Evolutionary conservation across 2,888 invertebrate species (phyloP), one percentile per base, ranked within the genome.

Genomic region (Latrodectus elegans): DNA sequence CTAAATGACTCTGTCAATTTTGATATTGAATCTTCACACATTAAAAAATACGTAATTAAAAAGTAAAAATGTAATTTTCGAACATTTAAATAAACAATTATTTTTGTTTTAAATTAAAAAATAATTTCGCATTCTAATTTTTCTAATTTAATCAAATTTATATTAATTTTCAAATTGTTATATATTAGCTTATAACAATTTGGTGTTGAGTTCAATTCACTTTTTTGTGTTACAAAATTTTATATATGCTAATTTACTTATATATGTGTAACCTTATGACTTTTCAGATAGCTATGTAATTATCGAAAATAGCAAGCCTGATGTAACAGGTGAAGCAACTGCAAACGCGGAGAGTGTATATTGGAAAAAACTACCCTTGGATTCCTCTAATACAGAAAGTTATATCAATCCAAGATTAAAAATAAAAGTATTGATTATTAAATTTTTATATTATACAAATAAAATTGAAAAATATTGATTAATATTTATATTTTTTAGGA

Each of bases 261-360:
- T 22, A 22, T 2, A 38, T 77, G 1, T 38, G 0, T 74, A 72
- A 38, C 6, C 15, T 15, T 51, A 17, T 52, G 10, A 15, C 51
- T 15, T 86, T 71, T n/a, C 77, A 87, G 86, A 87, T 72, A 87
- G 86, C 11, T 87, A 87, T 51, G 86, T 87, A 9, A 87, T 87
- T 49, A 87, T 87, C 55, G 86, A 87, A 72, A 87, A 81, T 67
- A 87, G 86, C 72, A 87, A 87, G 51, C 86, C 86, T 8, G 86
- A 87, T 49, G 86, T 87, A 6, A 87, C 86, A 49, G 86, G 86
- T 1, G 86, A 87, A 55, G 86, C 86, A 0, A 82, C 86, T 60
- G 81, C 86, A 11, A 87, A 87, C 53, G 76, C 86, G 8, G 86
- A 87, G 65, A 76, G 73, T 67, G 86, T 87, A 10, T 87, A 87